A percentile compares a stretch with the other conserved stretches of the same genome.
Conservation (phyloP, 2,888 invertebrate genomes). For the Leptothorax acervorum region DNA sequence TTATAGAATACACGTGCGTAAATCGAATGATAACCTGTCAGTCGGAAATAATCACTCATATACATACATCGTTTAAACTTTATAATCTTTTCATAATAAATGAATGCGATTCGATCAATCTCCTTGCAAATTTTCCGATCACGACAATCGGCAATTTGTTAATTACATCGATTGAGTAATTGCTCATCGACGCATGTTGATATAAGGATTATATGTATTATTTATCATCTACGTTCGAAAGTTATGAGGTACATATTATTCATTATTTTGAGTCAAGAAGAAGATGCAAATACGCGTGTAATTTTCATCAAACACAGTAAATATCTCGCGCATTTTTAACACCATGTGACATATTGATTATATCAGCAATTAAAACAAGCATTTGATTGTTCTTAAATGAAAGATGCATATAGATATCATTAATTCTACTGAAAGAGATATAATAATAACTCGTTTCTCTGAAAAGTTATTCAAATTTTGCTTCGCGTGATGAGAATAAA, state of each 20-base stretch:
- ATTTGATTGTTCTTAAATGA: background rate
- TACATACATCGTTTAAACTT: background rate
- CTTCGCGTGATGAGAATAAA: background rate
- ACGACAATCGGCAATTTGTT: background rate
- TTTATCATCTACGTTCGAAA: background rate
- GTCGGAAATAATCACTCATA: background rate
- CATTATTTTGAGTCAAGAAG: background rate
- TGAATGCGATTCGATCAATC: background rate
- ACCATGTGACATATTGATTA: conserved; percentile 10
- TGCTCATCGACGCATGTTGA: background rate
- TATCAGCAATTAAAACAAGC: background rate
- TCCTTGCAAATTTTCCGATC: background rate
- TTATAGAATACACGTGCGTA: conserved; percentile 15
- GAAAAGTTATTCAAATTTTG: background rate
- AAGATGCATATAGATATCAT: background rate
- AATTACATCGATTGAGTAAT: conserved; percentile 12
- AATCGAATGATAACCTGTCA: conserved; percentile 15
- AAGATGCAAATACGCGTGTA: background rate
- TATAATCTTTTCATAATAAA: conserved; percentile 11
- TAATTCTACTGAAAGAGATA: background rate
- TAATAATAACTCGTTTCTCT: background rate
- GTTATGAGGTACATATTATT: background rate
- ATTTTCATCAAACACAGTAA: background rate
- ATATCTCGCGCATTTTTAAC: background rate
- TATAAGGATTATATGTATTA: background rate